Conservation (phyloP, 35 echinoderm and acorn worm species). For the Hemicentrotus pulcherrimus region DNA sequence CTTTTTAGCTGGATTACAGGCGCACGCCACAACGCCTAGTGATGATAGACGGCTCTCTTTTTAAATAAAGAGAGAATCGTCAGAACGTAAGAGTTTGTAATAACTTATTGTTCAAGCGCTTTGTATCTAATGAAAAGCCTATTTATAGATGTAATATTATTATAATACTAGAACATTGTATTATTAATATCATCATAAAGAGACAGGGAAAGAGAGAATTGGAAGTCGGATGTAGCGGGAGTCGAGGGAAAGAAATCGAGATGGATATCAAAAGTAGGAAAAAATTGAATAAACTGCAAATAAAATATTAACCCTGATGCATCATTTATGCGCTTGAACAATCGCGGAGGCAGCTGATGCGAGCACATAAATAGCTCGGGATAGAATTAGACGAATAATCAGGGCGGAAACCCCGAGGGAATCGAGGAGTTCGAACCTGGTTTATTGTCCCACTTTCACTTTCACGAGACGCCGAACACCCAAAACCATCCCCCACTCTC, state of each 20-base stretch:
- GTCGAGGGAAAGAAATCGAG: not conserved
- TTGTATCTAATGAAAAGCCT: too few relatives aligned
- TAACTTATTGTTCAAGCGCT: too few relatives aligned
- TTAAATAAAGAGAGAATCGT: too few relatives aligned
- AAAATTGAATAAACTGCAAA: not conserved
- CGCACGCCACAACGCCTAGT: too few relatives aligned
- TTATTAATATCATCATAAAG: too few relatives aligned
- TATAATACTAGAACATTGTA: too few relatives aligned
- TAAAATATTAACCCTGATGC: not conserved
- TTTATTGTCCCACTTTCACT: not conserved
- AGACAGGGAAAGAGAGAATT: not conserved
- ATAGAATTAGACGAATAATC: not conserved
- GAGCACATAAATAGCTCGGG: not conserved
- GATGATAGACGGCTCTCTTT: too few relatives aligned
- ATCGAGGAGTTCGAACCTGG: not conserved
- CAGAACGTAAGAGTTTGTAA: too few relatives aligned
- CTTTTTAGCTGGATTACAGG: too few relatives aligned
- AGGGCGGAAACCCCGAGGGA: not conserved
- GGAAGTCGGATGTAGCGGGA: not conserved
- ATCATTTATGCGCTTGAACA: slow-evolving; percentile 2
- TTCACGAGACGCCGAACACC: not conserved
- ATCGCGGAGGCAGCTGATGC: not conserved
- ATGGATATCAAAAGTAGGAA: not conserved
- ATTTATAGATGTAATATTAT: too few relatives aligned
- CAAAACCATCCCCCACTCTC: too few relatives aligned